Evolutionary conservation across 2,888 invertebrate genomes (phyloP).

Genomic region (Kuschelorhynchus macadamiae): DNA sequence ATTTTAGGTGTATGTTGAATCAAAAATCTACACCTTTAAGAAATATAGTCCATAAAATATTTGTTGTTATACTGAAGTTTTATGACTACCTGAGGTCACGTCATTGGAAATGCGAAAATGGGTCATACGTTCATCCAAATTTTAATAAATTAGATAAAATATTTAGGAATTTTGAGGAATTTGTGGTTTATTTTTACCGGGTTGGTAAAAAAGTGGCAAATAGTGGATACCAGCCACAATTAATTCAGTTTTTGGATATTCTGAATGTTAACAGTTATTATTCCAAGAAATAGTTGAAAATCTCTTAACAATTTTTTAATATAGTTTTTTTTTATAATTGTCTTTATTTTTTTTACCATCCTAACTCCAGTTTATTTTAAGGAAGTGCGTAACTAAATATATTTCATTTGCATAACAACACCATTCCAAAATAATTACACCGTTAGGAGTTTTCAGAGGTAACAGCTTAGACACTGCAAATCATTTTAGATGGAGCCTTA

Average conservation of each 20-base stretch:
- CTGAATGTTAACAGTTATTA: constrained; percentile 77
- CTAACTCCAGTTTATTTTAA: no score
- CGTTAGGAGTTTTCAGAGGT: no score
- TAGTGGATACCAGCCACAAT: constrained; percentile 78
- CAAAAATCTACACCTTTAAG: constrained; percentile 78
- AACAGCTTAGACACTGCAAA: no score
- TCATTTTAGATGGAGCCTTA: no score
- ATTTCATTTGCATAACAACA: no score
- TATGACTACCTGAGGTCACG: constrained; percentile 75
- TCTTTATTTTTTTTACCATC: no score
- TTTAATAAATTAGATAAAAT: constrained; percentile 72
- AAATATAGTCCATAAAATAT: constrained; percentile 79
- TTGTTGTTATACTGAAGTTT: constrained; percentile 80
- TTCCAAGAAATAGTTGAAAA: constrained; percentile 34
- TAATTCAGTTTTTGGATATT: constrained; percentile 76
- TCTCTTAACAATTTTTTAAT: constrained; percentile 15
- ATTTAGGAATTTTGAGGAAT: constrained; percentile 71
- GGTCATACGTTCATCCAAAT: constrained; percentile 73
- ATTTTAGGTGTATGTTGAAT: constrained; percentile 78
- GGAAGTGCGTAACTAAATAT: no score
- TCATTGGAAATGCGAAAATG: constrained; percentile 72
- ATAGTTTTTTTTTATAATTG: constrained; percentile 26
- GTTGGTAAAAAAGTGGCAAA: constrained; percentile 75
- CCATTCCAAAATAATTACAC: no score
- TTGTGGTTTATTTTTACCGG: constrained; percentile 76